Conservation (phyloP, 2,888 invertebrate genomes). For the Reticulitermes lucifugus region DNA sequence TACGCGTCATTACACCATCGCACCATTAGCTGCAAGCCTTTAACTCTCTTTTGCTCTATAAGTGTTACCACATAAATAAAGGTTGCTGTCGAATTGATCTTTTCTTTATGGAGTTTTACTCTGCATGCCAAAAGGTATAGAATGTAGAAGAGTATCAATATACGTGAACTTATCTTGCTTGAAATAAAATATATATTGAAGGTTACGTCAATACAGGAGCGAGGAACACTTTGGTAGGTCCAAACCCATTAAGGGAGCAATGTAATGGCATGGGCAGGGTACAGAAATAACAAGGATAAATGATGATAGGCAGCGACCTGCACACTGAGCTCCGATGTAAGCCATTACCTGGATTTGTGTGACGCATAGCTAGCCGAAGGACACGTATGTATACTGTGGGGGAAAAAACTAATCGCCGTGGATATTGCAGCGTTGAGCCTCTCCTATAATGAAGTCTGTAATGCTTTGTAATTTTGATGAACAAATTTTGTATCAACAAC, state of each 20-base stretch:
- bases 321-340: neutral
- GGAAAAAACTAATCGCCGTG: too few relatives aligned
- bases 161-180: neutral
- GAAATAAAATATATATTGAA: neutral
- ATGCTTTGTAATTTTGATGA: too few relatives aligned
- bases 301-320: neutral
- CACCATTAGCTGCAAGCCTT: neutral
- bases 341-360: neutral
- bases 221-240: neutral
- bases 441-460: too few relatives aligned
- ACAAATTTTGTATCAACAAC: too few relatives aligned
- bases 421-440: too few relatives aligned
- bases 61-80: neutral
- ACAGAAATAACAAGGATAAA: neutral
- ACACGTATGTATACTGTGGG: too few relatives aligned
- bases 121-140: neutral
- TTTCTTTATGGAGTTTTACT: neutral
- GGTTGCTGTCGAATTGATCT: neutral
- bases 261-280: neutral
- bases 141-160: neutral
- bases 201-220: slow-evolving; percentile 1
- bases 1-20: too few relatives aligned
- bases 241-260: neutral
- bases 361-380: neutral
- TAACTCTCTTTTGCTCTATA: neutral